Evolutionary conservation across 2,797 vertebrate genomes (phyloP).

Genomic region (Thalassophryne amazonica): DNA sequence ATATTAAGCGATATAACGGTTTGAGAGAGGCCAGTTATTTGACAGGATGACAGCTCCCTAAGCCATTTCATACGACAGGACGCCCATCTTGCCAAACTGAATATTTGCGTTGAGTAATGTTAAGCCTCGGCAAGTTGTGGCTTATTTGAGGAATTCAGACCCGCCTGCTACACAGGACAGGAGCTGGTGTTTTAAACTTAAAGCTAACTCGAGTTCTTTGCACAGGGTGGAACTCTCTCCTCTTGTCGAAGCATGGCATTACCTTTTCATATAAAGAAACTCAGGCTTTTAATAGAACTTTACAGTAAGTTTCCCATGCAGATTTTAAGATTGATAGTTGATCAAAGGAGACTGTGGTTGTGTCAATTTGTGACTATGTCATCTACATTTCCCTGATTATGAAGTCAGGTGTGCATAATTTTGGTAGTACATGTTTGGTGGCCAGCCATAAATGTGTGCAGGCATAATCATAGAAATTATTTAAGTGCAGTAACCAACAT

Average conservation of each 20-base stretch:
- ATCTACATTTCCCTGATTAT: background rate
- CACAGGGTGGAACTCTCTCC: conserved; percentile 8
- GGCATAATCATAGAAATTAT: background rate
- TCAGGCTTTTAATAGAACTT: background rate
- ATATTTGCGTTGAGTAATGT: conserved; percentile 48
- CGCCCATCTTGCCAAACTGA: conserved; percentile 68
- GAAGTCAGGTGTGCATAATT: background rate
- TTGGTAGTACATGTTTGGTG: background rate
- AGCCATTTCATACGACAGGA: conserved; percentile 52
- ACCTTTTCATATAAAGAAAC: background rate
- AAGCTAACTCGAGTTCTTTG: background rate
- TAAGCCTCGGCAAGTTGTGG: conserved; percentile 72
- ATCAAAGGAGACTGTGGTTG: background rate
- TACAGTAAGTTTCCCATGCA: background rate
- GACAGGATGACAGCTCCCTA: conserved; percentile 42
- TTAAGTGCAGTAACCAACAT: background rate
- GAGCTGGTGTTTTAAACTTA: conserved; percentile 22
- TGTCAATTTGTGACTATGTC: background rate
- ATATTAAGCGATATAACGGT: conserved; percentile 37
- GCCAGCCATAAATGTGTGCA: background rate
- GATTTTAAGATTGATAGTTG: background rate
- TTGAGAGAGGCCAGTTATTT: conserved; percentile 21
- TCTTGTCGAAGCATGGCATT: background rate
- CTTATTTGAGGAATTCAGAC: conserved; percentile 79
- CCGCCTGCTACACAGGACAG: conserved; percentile 38